Conservation (phyloP, 2,113 vertebrate genomes). For the Proteles cristata region DNA sequence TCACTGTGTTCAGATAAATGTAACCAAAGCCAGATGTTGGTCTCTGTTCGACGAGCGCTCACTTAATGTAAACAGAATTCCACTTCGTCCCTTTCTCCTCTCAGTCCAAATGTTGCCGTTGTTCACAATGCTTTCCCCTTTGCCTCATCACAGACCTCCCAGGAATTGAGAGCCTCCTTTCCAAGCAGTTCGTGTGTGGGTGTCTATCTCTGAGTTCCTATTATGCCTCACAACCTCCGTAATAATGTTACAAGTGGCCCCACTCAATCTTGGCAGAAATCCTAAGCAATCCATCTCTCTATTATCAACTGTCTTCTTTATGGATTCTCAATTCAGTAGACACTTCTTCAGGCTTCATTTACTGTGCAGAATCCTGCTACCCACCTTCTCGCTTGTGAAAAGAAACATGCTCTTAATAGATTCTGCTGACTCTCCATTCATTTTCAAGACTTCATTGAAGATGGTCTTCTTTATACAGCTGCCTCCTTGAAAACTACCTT, state of each 20-base stretch:
- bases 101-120: constrained; percentile 63
- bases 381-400: constrained; percentile 36
- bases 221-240: not conserved
- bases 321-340: constrained; percentile 55
- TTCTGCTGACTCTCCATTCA: constrained; percentile 35
- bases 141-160: constrained; percentile 72
- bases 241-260: not conserved
- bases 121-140: constrained; percentile 36
- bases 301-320: constrained; percentile 60
- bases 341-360: constrained; percentile 65
- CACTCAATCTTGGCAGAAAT: constrained; percentile 52
- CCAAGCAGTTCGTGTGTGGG: not conserved
- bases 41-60: constrained; percentile 48
- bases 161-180: constrained; percentile 34
- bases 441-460: constrained; percentile 55
- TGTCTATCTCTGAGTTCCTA: constrained; percentile 46
- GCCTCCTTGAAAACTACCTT: not conserved
- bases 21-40: constrained; percentile 81
- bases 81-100: constrained; percentile 66
- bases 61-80: constrained; percentile 74
- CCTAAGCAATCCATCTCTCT: constrained; percentile 34
- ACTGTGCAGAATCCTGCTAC: constrained; percentile 42
- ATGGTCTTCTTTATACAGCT: not conserved
- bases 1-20: constrained; percentile 79
- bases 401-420: constrained; percentile 41